These are phyloP conservation scores for Cryptocephalus primarius DNA, from an alignment of 2,888 invertebrate species.

Conservation along the genomic window DNA sequence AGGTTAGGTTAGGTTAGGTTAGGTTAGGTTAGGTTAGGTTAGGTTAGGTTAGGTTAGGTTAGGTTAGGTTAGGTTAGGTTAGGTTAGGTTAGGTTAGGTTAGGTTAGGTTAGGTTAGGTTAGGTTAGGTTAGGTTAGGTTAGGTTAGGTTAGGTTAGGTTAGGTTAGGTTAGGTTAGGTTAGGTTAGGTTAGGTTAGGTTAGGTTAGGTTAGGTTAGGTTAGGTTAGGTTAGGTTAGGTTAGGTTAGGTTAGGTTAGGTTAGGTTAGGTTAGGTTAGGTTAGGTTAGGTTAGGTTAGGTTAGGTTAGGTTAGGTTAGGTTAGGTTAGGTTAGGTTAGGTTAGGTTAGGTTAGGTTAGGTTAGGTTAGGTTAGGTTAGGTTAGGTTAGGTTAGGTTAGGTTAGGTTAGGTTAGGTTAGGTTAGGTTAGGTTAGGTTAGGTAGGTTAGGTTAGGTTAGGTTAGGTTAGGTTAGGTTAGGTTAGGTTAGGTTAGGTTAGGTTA, in stretches of 20 bases:
- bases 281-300: slow-evolving; percentile 11
- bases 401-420: slow-evolving; percentile 7
- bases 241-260: slow-evolving; percentile 13
- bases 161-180: slow-evolving; percentile 13
- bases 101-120: slow-evolving; percentile 6
- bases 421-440: slow-evolving; percentile 7
- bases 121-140: slow-evolving; percentile 5
- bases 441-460: slow-evolving; percentile 6
- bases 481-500: slow-evolving; percentile 7
- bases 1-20: slow-evolving; percentile 8
- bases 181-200: slow-evolving; percentile 13
- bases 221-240: slow-evolving; percentile 15
- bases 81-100: slow-evolving; percentile 11
- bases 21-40: slow-evolving; percentile 4
- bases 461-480: slow-evolving; percentile 6
- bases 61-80: slow-evolving; percentile 14
- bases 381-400: slow-evolving; percentile 9
- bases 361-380: slow-evolving; percentile 13
- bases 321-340: slow-evolving; percentile 13
- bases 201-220: slow-evolving; percentile 13
- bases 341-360: slow-evolving; percentile 13
- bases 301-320: slow-evolving; percentile 13
- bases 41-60: slow-evolving; percentile 15
- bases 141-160: slow-evolving; percentile 13
- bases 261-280: slow-evolving; percentile 12